Base-by-base conservation (phyloP, 1,140 invertebrate species). In the Drosophila ananassae region DNA sequence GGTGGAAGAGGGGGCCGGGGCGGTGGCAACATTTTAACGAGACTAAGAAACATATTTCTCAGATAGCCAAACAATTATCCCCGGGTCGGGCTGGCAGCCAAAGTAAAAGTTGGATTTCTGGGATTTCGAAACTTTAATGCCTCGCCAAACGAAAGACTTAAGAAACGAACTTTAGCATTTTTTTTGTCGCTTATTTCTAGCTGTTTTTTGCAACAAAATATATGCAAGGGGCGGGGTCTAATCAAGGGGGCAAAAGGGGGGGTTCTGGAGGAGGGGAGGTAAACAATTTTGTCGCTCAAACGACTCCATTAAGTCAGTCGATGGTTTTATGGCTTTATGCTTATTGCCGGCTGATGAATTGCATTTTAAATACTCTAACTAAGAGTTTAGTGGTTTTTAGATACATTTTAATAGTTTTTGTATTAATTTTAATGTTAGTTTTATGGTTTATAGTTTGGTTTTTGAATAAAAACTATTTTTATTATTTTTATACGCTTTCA, bases 61-160 rank as follows among this genome's bases (percentile, higher is more conserved):
- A 63, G 64, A 77, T 85, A 85, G 30, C 72, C 67, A 61, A 81
- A 87, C 75, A 87, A 85, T 85, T 85, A 81, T 81, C 61, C 62
- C 6, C 24, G 25, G 77, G 67, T 13, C 54, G 30, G 21, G 44
- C 12, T 10, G 13, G 13, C 7, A 9, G n/a, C 7, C 51, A 34
- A 22, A 22, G 34, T 47, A 62, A 62, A 44, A 62, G 60, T 62
- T 44, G 24, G 50, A 54, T 62, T 46, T 54, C 50, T 41, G 51
- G 25, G 25, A 54, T 84, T 80, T 77, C 66, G 69, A 73, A 85
- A 85, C 44, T 72, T 73, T 54, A 25, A 59, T 51, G 46, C 68
- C 60, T 2, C 4, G 55, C 53, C 64, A 78, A 87, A 78, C 78
- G 59, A 85, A 87, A 73, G 82, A 87, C 78, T 78, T 85, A 76